A percentile compares a stretch with the other conserved stretches of the same genome.
Conservation (phyloP, 2,888 invertebrate species). For the Neocrepidodera transversa region DNA sequence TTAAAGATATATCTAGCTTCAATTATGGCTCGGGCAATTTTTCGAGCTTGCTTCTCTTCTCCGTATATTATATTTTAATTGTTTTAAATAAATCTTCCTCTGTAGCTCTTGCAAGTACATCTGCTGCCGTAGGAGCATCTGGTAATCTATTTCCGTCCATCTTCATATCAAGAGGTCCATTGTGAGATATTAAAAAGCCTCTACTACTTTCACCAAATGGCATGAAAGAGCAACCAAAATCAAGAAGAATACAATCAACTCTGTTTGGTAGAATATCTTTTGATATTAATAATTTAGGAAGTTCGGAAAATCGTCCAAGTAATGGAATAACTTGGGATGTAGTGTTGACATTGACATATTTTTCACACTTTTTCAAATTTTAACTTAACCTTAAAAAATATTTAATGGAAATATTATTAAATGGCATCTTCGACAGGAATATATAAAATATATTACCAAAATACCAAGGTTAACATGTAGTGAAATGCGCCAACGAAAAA, state of each 20-base stretch:
- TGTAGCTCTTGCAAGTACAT: conserved; percentile 80
- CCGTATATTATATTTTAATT: conserved; percentile 91
- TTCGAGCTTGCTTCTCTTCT: conserved; percentile 85
- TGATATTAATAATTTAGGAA: conserved; percentile 71
- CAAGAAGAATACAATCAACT: conserved; percentile 89
- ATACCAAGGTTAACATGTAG: too few species aligned
- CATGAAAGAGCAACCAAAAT: conserved; percentile 96
- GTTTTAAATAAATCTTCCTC: conserved; percentile 83
- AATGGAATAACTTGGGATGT: conserved; percentile 79
- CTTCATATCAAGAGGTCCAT: conserved; percentile 94
- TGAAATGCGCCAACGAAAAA: too few species aligned
- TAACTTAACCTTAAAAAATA: too few species aligned
- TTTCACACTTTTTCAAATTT: too few species aligned
- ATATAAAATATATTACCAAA: too few species aligned
- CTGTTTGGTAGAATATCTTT: conserved; percentile 68
- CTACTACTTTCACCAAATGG: conserved; percentile 83
- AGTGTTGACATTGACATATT: too few species aligned
- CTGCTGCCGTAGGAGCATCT: conserved; percentile 79
- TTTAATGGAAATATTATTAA: too few species aligned
- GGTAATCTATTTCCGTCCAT: conserved; percentile 83
- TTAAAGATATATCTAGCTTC: conserved; percentile 72
- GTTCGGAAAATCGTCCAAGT: conserved; percentile 86
- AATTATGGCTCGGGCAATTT: conserved; percentile 86
- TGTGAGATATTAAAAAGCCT: conserved; percentile 84
- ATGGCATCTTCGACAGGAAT: too few species aligned